Evolutionary conservation across 1,140 invertebrate genomes (phyloP).

Genomic region (Aphelenchoides besseyi): DNA sequence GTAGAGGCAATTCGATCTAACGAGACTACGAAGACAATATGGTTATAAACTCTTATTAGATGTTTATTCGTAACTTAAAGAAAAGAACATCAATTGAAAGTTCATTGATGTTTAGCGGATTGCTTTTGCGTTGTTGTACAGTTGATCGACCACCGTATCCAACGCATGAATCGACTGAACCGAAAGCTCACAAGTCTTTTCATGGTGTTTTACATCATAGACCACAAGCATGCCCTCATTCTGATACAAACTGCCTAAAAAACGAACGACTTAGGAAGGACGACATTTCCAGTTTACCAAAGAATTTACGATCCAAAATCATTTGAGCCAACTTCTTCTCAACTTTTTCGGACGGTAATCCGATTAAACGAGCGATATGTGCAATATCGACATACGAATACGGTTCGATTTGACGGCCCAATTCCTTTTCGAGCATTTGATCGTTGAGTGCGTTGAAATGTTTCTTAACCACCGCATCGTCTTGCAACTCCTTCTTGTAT

Average conservation of each 20-base stretch:
- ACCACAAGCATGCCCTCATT: constrained; percentile 93
- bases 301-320: constrained; percentile 96
- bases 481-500: constrained; percentile 83
- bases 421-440: constrained; percentile 96
- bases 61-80: not conserved
- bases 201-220: constrained; percentile 74
- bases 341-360: constrained; percentile 70
- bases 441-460: constrained; percentile 94
- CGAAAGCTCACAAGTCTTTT: not conserved
- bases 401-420: constrained; percentile 95
- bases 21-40: no score
- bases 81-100: not conserved
- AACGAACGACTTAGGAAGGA: not conserved
- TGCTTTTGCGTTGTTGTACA: not conserved
- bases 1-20: no score
- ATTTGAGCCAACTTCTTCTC: constrained; percentile 99
- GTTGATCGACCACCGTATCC: not conserved
- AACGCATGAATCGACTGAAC: not conserved
- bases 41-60: not conserved
- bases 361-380: constrained; percentile 80
- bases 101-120: not conserved
- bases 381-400: constrained; percentile 87
- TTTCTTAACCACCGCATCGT: constrained; percentile 91
- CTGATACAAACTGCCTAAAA: constrained; percentile 89
- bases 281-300: constrained; percentile 64